Evolutionary conservation across 2,888 invertebrate species (phyloP).

Genomic region (Eledona agricola): DNA sequence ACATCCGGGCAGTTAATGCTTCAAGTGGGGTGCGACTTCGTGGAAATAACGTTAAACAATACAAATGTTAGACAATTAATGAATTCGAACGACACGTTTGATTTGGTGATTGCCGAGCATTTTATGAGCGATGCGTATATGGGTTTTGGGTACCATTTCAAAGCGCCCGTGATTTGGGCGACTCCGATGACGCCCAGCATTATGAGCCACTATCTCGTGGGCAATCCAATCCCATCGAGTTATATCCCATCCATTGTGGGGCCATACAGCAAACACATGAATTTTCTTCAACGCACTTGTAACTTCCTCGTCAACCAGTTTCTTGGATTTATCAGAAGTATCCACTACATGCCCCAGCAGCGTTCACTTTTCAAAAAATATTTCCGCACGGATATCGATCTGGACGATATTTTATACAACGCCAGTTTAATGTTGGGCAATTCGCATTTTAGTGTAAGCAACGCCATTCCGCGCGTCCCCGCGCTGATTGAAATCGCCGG

Average conservation of each 20-base stretch:
- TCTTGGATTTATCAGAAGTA: slow-evolving; percentile 39
- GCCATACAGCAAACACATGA: slow-evolving; percentile 54
- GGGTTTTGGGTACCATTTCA: slow-evolving; percentile 44
- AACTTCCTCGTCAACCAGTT: slow-evolving; percentile 61
- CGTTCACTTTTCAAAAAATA: slow-evolving; percentile 45
- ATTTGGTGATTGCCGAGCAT: slow-evolving; percentile 49
- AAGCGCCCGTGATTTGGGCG: slow-evolving; percentile 46
- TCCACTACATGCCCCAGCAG: slow-evolving; percentile 40
- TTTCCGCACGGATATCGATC: slow-evolving; percentile 45
- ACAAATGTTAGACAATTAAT: slow-evolving; percentile 44
- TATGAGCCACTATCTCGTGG: slow-evolving; percentile 47
- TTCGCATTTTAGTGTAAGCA: slow-evolving; percentile 64
- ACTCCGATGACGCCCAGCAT: slow-evolving; percentile 39
- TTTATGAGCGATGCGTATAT: slow-evolving; percentile 47
- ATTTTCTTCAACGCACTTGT: slow-evolving; percentile 64
- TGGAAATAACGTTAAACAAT: slow-evolving; percentile 39
- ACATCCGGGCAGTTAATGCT: no score
- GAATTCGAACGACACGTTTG: slow-evolving; percentile 44
- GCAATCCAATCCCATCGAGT: slow-evolving; percentile 47
- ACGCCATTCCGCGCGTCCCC: slow-evolving; percentile 64
- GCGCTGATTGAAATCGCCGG: slow-evolving; percentile 69
- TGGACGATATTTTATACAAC: slow-evolving; percentile 47
- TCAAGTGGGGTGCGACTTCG: no score
- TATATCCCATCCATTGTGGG: slow-evolving; percentile 32
- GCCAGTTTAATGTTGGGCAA: slow-evolving; percentile 52